Percentiles rank a stretch among this genome's conserved stretches.
Evolutionary conservation across 1,140 invertebrate species (phyloP).

Genomic region (Tetraneura akinire): DNA sequence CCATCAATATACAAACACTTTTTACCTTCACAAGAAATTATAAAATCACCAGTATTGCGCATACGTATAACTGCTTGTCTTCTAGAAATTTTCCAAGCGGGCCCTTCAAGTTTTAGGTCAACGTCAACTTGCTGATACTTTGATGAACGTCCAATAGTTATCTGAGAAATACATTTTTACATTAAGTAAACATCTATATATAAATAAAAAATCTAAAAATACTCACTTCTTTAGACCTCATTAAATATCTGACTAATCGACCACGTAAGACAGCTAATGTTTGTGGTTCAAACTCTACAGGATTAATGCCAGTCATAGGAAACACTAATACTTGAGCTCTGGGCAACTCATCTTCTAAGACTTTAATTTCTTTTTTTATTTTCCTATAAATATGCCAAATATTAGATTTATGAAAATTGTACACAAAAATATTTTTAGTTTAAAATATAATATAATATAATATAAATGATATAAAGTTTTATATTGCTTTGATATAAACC

Average conservation of each 20-base stretch:
- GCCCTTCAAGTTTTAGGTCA: constrained; percentile 89
- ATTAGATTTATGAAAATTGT: not conserved
- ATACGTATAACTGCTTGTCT: constrained; percentile 87
- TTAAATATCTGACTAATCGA: constrained; percentile 87
- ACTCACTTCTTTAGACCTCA: constrained; percentile 87
- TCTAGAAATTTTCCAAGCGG: constrained; percentile 81
- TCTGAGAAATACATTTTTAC: constrained; percentile 62
- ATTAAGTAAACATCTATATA: not conserved
- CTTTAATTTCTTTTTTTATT: constrained; percentile 80
- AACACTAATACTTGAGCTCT: constrained; percentile 95
- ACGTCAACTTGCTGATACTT: constrained; percentile 91
- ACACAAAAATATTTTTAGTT: constrained; percentile 46
- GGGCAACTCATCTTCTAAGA: constrained; percentile 84
- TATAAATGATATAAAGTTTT: no score
- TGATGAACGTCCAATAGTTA: constrained; percentile 87
- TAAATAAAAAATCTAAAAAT: not conserved
- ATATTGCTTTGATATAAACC: no score
- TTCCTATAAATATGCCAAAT: constrained; percentile 63
- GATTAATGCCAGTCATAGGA: constrained; percentile 77
- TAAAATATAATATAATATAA: no score
- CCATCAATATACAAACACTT: constrained; percentile 92
- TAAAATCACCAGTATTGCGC: constrained; percentile 90
- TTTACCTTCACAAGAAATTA: constrained; percentile 93
- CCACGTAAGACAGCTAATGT: constrained; percentile 92
- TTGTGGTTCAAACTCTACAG: constrained; percentile 84